Evolutionary conservation across 2,888 invertebrate species (phyloP).

Genomic region (Drosophila testacea): DNA sequence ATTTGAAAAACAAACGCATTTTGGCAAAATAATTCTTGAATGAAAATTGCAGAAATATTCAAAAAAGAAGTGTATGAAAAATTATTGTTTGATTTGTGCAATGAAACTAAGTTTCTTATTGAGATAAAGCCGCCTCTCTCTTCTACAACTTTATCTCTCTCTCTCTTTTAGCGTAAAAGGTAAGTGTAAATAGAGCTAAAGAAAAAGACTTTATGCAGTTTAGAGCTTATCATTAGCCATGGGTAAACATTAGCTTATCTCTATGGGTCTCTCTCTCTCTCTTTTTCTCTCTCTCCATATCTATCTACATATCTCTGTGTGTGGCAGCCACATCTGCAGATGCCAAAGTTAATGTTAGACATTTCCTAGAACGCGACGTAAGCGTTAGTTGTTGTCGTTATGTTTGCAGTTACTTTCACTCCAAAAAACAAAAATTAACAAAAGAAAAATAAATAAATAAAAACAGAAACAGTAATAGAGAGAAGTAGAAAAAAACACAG

Average conservation of each 20-base stretch:
- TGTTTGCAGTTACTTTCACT: constrained; percentile 73
- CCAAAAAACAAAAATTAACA: constrained; percentile 40
- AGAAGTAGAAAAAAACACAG: constrained; percentile 11
- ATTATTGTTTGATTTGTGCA: constrained; percentile 35
- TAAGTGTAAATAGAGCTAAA: constrained; percentile 6
- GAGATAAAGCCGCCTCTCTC: constrained; percentile 5
- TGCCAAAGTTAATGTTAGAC: constrained; percentile 48
- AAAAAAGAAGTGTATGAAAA: constrained; percentile 11
- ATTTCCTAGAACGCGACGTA: constrained; percentile 67
- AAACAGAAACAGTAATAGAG: constrained; percentile 26
- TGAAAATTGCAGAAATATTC: constrained; percentile 30
- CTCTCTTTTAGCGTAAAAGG: constrained; percentile 11
- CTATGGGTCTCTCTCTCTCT: not conserved
- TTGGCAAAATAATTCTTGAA: constrained; percentile 10
- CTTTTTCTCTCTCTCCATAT: not conserved
- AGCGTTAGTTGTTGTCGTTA: constrained; percentile 57
- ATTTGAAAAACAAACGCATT: constrained; percentile 16
- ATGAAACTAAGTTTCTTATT: constrained; percentile 6
- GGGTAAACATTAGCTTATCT: constrained; percentile 26
- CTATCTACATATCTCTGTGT: not conserved
- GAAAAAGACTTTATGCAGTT: not conserved
- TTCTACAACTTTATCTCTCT: constrained; percentile 4
- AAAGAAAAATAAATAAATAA: constrained; percentile 22
- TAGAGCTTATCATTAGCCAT: constrained; percentile 18
- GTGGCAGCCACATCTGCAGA: constrained; percentile 45